Conservation (phyloP, 92 coral and sea anemone species). For the Epizoanthus rinbou region DNA sequence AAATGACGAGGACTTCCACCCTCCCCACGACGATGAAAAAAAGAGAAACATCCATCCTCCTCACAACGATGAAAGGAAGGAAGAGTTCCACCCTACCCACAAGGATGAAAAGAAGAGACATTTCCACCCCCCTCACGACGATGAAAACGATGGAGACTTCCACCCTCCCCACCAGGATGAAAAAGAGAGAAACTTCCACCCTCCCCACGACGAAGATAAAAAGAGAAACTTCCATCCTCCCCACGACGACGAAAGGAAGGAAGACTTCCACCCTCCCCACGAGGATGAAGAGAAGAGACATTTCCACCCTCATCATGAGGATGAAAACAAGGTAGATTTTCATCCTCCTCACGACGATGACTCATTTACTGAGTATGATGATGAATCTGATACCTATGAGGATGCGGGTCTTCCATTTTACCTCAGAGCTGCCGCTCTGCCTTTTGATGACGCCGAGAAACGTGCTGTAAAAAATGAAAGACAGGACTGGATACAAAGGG, state of each 20-base stretch:
- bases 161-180: neutral
- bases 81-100: neutral
- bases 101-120: neutral
- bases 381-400: neutral
- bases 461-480: neutral
- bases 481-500: neutral
- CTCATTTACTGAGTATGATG: neutral
- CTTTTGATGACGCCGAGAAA: conserved; percentile 23
- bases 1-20: neutral
- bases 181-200: neutral
- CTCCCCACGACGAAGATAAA: neutral
- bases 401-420: conserved; percentile 40
- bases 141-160: neutral
- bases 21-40: neutral
- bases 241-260: neutral
- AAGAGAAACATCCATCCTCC: neutral
- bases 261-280: too few species aligned
- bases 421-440: conserved; percentile 39
- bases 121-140: neutral
- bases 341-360: neutral
- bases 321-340: neutral
- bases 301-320: neutral
- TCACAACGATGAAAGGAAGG: neutral
- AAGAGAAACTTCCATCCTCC: neutral
- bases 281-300: neutral